phyloP scores from a whole-genome alignment of 2,797 vertebrate genomes.

The Notolabrus celidotus region DNA sequence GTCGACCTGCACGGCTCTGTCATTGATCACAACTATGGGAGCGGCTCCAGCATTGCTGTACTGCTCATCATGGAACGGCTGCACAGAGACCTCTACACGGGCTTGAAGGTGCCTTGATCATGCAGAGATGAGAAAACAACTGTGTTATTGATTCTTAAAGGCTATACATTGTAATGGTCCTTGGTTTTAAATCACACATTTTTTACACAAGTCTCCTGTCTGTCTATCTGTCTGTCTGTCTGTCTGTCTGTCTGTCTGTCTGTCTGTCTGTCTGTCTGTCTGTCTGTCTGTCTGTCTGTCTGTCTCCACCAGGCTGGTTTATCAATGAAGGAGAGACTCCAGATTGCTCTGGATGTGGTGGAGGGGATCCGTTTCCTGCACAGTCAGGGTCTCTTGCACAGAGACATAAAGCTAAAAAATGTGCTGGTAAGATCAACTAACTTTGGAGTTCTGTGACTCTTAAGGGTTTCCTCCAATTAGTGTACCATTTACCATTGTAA shows the following conservation, averaged over 20 bases:
- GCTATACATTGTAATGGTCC: neutral
- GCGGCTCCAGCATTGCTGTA: constrained; percentile 94
- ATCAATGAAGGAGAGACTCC: constrained; percentile 89
- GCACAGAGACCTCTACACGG: constrained; percentile 97
- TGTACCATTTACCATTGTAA: too few relatives aligned
- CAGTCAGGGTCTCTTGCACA: constrained; percentile 94
- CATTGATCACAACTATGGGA: constrained; percentile 94
- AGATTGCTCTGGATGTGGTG: constrained; percentile 96
- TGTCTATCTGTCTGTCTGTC: too few relatives aligned
- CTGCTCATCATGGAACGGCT: constrained; percentile 97
- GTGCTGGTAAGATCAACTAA: constrained; percentile 89
- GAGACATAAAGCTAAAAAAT: constrained; percentile 98
- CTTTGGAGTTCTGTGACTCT: too few relatives aligned
- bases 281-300: too few relatives aligned
- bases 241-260: too few relatives aligned
- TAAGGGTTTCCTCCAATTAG: too few relatives aligned
- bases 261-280: too few relatives aligned
- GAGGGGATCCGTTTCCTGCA: constrained; percentile 98
- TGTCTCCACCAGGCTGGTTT: constrained; percentile 87
- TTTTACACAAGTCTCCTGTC: neutral
- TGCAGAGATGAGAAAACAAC: too few relatives aligned
- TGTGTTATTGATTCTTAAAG: neutral
- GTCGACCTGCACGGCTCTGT: constrained; percentile 97
- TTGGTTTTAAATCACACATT: too few relatives aligned
- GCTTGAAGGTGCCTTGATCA: constrained; percentile 89